phyloP scores from a whole-genome alignment of 2,888 invertebrate genomes.

The Netelia inedita region DNA sequence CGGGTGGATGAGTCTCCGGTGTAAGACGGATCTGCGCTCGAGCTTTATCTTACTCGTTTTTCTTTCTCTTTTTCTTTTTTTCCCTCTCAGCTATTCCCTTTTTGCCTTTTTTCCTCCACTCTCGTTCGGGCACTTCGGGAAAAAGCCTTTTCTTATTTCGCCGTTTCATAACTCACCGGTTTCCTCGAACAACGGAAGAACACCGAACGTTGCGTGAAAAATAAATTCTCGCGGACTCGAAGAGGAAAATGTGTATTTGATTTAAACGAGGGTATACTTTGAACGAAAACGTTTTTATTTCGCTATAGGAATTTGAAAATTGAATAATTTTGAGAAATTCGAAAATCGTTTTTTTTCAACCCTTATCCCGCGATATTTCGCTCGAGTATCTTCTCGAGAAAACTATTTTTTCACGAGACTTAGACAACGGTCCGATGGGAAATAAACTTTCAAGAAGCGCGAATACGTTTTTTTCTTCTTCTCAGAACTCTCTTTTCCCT shows the following conservation, averaged over 20 bases:
- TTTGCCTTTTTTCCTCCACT: too few species aligned
- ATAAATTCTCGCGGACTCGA: not conserved
- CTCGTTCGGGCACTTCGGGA: conserved; percentile 1
- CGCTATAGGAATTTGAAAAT: too few species aligned
- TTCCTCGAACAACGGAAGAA: too few species aligned
- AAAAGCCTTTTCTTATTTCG: conserved; percentile 20
- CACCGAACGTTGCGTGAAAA: too few species aligned
- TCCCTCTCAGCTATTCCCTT: not conserved
- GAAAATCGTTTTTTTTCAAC: too few species aligned
- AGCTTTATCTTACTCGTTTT: conserved; percentile 14
- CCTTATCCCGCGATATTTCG: too few species aligned
- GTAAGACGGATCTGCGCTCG: conserved; percentile 13
- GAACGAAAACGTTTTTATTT: too few species aligned
- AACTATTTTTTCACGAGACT: too few species aligned
- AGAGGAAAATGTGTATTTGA: conserved; percentile 36
- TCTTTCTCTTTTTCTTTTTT: conserved; percentile 22
- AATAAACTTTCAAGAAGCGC: not conserved
- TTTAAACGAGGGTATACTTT: not conserved
- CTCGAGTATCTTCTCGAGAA: too few species aligned
- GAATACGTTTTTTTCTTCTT: not conserved
- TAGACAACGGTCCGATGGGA: too few species aligned
- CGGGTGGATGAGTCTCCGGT: conserved; percentile 34
- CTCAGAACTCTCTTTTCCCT: not conserved
- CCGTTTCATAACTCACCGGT: not conserved
- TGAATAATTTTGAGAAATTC: too few species aligned